phyloP scores from a whole-genome alignment of 2,888 invertebrate genomes.

The Epistrophe eligans region DNA sequence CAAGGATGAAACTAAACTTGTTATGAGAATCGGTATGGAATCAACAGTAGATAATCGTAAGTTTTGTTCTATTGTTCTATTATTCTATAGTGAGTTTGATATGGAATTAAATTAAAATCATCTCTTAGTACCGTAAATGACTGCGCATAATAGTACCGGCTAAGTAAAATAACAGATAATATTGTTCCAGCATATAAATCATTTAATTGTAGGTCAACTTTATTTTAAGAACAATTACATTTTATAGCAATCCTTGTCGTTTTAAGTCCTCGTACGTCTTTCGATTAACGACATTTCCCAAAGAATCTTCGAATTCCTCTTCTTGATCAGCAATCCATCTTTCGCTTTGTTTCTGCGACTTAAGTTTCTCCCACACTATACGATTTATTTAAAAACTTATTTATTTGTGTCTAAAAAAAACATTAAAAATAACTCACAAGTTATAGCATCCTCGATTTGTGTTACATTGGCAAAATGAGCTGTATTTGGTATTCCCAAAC shows the following conservation, averaged over 20 bases:
- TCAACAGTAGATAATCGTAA: no score
- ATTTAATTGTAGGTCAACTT: neutral
- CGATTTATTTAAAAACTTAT: no score
- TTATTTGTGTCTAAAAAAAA: neutral
- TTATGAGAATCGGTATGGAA: no score
- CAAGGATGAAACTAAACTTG: no score
- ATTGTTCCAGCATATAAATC: no score
- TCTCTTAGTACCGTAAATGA: no score
- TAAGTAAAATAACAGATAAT: no score
- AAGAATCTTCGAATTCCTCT: constrained; percentile 99
- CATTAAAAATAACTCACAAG: constrained; percentile 86
- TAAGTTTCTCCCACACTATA: constrained; percentile 99
- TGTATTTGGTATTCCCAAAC: constrained; percentile 99
- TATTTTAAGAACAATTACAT: constrained; percentile 1
- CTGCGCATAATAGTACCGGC: no score
- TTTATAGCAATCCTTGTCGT: constrained; percentile 96
- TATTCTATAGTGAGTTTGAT: no score
- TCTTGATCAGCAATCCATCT: constrained; percentile 98
- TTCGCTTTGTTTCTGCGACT: constrained; percentile 96
- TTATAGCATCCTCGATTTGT: constrained; percentile 98
- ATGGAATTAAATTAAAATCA: no score
- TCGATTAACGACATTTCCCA: constrained; percentile 98
- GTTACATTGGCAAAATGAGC: constrained; percentile 99
- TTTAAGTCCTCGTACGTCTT: constrained; percentile 99
- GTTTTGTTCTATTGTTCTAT: no score